Percentiles rank a stretch among this genome's conserved stretches.
Evolutionary conservation across 2,797 vertebrate species (phyloP).

Genomic region (Aratinga solstitialis): DNA sequence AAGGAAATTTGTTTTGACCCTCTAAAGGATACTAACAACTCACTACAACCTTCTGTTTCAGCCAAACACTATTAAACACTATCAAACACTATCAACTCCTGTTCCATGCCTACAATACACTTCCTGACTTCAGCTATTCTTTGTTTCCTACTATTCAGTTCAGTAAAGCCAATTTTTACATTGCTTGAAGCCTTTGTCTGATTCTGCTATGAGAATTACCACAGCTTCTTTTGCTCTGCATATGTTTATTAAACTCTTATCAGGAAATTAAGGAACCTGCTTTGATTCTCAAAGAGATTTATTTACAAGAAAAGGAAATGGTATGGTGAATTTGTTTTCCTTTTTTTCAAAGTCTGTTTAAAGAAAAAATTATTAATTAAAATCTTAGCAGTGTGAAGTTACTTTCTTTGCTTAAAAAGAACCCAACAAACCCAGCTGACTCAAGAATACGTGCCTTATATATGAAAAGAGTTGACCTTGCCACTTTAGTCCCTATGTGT

Average conservation of each 20-base stretch:
- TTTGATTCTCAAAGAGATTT: slow-evolving; percentile 41
- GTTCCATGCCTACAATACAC: slow-evolving; percentile 51
- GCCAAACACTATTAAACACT: slow-evolving; percentile 40
- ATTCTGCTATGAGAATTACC: slow-evolving; percentile 53
- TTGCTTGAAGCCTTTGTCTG: slow-evolving; percentile 51
- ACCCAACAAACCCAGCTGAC: background rate
- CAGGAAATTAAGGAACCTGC: slow-evolving; percentile 60
- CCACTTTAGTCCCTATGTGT: background rate
- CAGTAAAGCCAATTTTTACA: slow-evolving; percentile 29
- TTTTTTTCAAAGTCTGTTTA: background rate
- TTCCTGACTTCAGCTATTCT: slow-evolving; percentile 63
- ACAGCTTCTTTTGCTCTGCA: slow-evolving; percentile 29
- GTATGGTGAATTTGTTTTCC: background rate
- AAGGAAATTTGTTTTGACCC: slow-evolving; percentile 45
- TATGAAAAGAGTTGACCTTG: background rate
- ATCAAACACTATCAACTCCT: slow-evolving; percentile 40
- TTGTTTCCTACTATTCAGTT: slow-evolving; percentile 71
- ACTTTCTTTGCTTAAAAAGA: background rate
- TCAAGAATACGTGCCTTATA: background rate
- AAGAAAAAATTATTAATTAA: background rate
- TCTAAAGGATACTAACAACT: slow-evolving; percentile 43
- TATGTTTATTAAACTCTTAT: slow-evolving; percentile 69
- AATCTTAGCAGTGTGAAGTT: background rate
- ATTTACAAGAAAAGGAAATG: slow-evolving; percentile 32
- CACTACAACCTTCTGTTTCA: slow-evolving; percentile 16